Evolutionary conservation across 2,113 vertebrate species (phyloP).

Genomic region (Alexandromys fortis): DNA sequence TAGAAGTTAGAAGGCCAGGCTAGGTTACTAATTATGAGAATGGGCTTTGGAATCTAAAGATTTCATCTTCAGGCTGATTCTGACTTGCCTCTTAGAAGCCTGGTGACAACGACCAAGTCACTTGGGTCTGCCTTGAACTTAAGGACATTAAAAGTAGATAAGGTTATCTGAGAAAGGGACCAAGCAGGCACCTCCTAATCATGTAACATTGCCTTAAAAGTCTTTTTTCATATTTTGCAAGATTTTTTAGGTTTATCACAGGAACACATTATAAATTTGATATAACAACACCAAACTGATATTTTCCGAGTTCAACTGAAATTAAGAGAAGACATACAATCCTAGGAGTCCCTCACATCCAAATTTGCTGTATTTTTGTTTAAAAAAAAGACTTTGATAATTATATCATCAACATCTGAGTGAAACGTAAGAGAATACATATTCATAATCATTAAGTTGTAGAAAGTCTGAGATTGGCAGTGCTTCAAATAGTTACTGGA

Average conservation of each 20-base stretch:
- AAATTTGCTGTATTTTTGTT: slow-evolving; percentile 25
- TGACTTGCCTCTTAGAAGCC: neutral
- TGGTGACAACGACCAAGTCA: neutral
- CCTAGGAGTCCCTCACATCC: neutral
- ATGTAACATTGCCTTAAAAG: neutral
- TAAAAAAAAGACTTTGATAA: neutral
- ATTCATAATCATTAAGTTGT: neutral
- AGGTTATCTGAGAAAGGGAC: neutral
- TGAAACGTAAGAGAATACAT: neutral
- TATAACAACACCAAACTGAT: neutral
- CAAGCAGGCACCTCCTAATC: neutral
- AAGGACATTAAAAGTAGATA: neutral
- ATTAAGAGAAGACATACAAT: neutral
- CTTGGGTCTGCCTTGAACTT: neutral
- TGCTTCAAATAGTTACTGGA: neutral
- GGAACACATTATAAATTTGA: neutral
- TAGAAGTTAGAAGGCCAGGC: slow-evolving; percentile 16
- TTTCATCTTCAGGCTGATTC: neutral
- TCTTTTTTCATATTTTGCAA: neutral
- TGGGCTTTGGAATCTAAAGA: neutral
- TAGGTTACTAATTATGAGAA: neutral
- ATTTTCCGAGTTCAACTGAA: slow-evolving; percentile 33
- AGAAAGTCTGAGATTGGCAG: neutral
- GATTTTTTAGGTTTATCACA: neutral
- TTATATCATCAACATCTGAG: neutral